These are phyloP conservation scores for Phalacrocorax aristotelis DNA, from an alignment of 2,113 vertebrate genomes.

Conservation along the genomic window DNA sequence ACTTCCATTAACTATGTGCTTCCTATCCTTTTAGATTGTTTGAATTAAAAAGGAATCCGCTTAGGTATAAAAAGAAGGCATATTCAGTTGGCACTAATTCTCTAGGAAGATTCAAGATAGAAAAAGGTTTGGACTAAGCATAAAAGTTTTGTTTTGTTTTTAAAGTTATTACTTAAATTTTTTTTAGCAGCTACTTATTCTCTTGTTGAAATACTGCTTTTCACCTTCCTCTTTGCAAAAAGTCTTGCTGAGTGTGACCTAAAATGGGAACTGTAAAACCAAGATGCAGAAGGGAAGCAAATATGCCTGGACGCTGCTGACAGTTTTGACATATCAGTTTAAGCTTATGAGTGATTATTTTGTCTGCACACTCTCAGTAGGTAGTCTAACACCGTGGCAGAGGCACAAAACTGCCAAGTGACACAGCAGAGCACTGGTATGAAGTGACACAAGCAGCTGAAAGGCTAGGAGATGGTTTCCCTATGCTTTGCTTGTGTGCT, in stretches of 20 bases:
- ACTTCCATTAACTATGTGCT: not conserved
- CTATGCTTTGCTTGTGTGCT: not conserved
- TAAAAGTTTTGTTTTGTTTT: not conserved
- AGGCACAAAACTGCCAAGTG: not conserved
- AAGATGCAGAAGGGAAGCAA: not conserved
- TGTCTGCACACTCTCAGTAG: rapidly evolving
- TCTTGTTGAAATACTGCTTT: not conserved
- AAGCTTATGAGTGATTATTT: not conserved
- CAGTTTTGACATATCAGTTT: not conserved
- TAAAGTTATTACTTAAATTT: not conserved
- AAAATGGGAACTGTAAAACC: not conserved
- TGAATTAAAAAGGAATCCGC: not conserved
- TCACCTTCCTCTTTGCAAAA: not conserved
- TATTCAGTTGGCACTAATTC: not conserved
- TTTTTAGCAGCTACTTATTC: not conserved
- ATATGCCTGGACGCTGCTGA: not conserved
- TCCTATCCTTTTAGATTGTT: not conserved
- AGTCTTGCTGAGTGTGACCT: not conserved
- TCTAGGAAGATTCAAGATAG: not conserved
- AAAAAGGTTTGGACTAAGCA: not conserved
- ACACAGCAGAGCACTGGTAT: not conserved
- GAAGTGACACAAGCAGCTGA: not conserved
- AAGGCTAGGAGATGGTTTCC: not conserved
- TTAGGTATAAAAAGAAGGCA: not conserved
- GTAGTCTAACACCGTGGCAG: not conserved